Evolutionary conservation across 2,888 invertebrate genomes (phyloP).

Genomic region (Rhingia campestris): DNA sequence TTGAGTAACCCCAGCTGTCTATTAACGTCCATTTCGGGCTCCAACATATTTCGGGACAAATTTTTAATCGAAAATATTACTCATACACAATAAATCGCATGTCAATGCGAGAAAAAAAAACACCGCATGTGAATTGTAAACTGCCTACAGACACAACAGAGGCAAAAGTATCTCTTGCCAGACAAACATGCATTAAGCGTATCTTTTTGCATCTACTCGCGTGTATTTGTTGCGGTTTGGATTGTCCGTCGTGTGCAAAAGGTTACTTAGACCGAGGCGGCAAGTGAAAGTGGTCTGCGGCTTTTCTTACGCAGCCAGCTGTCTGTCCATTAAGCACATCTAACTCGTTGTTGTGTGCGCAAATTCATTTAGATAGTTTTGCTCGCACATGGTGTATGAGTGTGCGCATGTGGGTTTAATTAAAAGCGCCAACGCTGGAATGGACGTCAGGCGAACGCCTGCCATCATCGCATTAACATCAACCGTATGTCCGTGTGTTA

Average conservation of each 20-base stretch:
- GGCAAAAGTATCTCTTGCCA: conserved; percentile 15
- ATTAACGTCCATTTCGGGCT: conserved; percentile 3
- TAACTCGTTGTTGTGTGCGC: conserved; percentile 32
- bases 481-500: conserved; percentile 41
- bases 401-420: conserved; percentile 70
- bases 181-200: conserved; percentile 52
- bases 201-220: conserved; percentile 23
- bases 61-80: conserved; percentile 33
- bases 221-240: conserved; percentile 33
- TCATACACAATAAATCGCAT: conserved; percentile 41
- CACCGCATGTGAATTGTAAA: not conserved
- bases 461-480: conserved; percentile 40
- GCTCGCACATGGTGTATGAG: too few relatives aligned
- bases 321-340: conserved; percentile 53
- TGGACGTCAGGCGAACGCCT: conserved; percentile 22
- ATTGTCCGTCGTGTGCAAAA: conserved; percentile 24
- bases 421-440: conserved; percentile 64
- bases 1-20: conserved; percentile 25
- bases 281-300: conserved; percentile 66
- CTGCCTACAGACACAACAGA: conserved; percentile 14
- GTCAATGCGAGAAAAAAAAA: not conserved
- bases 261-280: conserved; percentile 22
- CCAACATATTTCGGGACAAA: not conserved
- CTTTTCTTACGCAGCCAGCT: conserved; percentile 50
- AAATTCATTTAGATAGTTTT: conserved; percentile 52